phyloP scores from a whole-genome alignment of 2,888 invertebrate species.

The Temnothorax rugatulus region DNA sequence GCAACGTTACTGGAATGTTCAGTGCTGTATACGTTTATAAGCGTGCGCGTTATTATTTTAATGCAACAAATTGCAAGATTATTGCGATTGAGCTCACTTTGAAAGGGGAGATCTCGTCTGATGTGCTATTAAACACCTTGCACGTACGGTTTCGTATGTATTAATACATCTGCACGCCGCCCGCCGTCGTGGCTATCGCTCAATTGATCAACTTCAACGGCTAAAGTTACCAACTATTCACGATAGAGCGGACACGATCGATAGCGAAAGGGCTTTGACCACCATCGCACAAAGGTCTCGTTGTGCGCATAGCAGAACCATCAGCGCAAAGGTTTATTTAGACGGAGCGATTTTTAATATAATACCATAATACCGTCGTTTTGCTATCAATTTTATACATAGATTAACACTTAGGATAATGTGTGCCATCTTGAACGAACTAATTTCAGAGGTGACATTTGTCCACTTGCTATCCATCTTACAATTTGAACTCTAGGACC shows the following conservation, averaged over 20 bases:
- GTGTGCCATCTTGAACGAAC: not conserved
- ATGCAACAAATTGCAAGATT: not conserved
- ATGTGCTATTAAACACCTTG: not conserved
- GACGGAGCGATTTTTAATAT: constrained; percentile 30
- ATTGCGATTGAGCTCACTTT: not conserved
- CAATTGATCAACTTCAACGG: constrained; percentile 58
- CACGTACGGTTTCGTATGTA: constrained; percentile 7
- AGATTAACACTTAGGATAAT: not conserved
- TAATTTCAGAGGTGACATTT: not conserved
- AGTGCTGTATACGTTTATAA: not conserved
- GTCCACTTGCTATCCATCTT: not conserved
- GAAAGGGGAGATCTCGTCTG: not conserved
- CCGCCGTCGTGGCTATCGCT: constrained; percentile 53
- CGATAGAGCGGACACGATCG: constrained; percentile 68
- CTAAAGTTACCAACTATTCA: constrained; percentile 66
- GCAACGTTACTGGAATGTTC: not conserved
- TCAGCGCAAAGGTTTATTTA: constrained; percentile 40
- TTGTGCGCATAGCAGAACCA: constrained; percentile 38
- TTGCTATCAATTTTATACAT: not conserved
- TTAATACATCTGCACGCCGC: constrained; percentile 46
- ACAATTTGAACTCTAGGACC: not conserved
- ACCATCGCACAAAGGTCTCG: constrained; percentile 60
- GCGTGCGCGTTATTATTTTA: not conserved
- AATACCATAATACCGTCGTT: not conserved
- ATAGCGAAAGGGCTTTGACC: constrained; percentile 72